Evolutionary conservation across 2,888 invertebrate genomes (phyloP).

Genomic region (Aporophyla lueneburgensis): DNA sequence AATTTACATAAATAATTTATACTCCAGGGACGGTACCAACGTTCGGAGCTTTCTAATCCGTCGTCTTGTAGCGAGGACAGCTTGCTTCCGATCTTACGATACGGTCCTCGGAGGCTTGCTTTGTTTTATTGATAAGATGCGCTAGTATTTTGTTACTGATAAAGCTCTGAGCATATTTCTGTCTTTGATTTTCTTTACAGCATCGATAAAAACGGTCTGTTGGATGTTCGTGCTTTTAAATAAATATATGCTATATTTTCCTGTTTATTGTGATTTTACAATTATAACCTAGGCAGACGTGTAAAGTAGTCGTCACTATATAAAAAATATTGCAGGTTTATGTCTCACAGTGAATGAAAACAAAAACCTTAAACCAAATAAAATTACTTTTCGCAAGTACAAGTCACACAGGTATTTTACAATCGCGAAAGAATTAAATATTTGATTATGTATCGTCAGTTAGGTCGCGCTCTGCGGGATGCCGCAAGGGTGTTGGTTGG

Average conservation of each 20-base stretch:
- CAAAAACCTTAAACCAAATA: slow-evolving; percentile 16
- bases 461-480: slow-evolving; percentile 79
- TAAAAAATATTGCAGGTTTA: not conserved
- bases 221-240: slow-evolving; percentile 20
- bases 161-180: slow-evolving; percentile 48
- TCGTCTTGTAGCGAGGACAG: slow-evolving; percentile 72
- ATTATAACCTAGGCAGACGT: not conserved
- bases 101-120: slow-evolving; percentile 66
- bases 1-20: slow-evolving; percentile 90
- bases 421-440: slow-evolving; percentile 75
- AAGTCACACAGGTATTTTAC: slow-evolving; percentile 61
- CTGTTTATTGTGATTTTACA: not conserved
- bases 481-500: slow-evolving; percentile 78
- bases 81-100: slow-evolving; percentile 73
- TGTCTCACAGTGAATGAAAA: not conserved
- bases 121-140: slow-evolving; percentile 66
- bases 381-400: slow-evolving; percentile 54
- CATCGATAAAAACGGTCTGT: slow-evolving; percentile 38
- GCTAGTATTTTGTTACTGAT: slow-evolving; percentile 57
- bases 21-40: slow-evolving; percentile 79
- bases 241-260: not conserved
- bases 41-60: slow-evolving; percentile 78
- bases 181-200: slow-evolving; percentile 46
- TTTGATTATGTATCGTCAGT: slow-evolving; percentile 79
- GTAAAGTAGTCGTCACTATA: not conserved